Percentiles rank a stretch among this genome's conserved stretches.
Conservation (phyloP, 2,888 invertebrate genomes). For the Drosophila parthenogenetica region DNA sequence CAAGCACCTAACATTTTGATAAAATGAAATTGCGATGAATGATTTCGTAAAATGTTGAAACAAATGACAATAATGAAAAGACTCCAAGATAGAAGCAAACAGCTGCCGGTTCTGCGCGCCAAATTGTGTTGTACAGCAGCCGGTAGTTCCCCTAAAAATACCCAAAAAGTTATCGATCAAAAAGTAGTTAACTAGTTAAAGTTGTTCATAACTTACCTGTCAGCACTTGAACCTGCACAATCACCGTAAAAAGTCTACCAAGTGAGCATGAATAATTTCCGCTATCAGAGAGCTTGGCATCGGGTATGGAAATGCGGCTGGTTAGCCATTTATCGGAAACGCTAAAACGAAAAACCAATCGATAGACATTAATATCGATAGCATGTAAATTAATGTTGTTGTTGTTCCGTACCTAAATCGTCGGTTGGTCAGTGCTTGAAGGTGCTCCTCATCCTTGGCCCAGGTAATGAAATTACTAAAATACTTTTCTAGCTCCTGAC, state of each 20-base stretch:
- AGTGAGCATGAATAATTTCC: constrained; percentile 89
- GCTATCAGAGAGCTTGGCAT: constrained; percentile 88
- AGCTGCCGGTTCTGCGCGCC: constrained; percentile 61
- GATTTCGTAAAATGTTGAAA: constrained; percentile 31
- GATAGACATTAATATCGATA: background rate
- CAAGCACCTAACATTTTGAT: constrained; percentile 22
- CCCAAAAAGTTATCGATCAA: background rate
- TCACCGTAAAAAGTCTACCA: constrained; percentile 88
- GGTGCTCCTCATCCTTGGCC: constrained; percentile 77
- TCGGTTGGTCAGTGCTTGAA: constrained; percentile 66
- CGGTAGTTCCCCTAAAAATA: constrained; percentile 79
- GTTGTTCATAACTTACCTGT: constrained; percentile 86
- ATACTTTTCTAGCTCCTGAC: constrained; percentile 71
- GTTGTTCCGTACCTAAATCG: constrained; percentile 66
- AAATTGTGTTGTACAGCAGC: constrained; percentile 83
- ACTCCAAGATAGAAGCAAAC: constrained; percentile 32
- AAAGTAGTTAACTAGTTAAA: background rate
- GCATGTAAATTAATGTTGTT: background rate
- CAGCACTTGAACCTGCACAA: constrained; percentile 89
- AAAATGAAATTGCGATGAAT: constrained; percentile 36
- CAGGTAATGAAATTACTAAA: constrained; percentile 77
- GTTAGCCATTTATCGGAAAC: constrained; percentile 81
- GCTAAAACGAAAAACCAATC: constrained; percentile 50
- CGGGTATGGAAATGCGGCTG: constrained; percentile 84
- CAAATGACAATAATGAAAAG: constrained; percentile 45